phyloP scores from a whole-genome alignment of 2,113 vertebrate species.

The Trichechus manatus region DNA sequence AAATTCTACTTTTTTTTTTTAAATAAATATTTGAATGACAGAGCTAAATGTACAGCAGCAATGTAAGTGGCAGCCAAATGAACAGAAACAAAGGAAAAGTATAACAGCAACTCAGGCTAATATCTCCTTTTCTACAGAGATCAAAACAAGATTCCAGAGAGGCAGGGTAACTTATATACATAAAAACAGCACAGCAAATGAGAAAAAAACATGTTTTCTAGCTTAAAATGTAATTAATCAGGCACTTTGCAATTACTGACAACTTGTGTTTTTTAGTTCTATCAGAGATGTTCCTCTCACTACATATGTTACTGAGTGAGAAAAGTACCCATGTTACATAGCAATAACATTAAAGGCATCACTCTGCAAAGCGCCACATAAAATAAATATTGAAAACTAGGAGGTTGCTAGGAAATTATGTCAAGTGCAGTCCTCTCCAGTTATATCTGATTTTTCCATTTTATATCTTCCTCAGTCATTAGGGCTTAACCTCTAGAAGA shows the following conservation, averaged over 20 bases:
- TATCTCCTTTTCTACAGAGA: conserved; percentile 4
- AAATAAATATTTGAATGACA: not conserved
- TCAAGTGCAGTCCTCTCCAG: conserved; percentile 66
- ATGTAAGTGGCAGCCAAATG: not conserved
- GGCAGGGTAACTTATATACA: conserved; percentile 42
- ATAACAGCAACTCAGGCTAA: not conserved
- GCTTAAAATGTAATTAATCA: conserved; percentile 56
- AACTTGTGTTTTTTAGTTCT: conserved; percentile 53
- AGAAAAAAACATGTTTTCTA: conserved; percentile 53
- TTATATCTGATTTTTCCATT: conserved; percentile 79
- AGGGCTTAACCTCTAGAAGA: conserved; percentile 53
- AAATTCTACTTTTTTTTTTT: conserved; percentile 1
- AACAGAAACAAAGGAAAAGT: conserved; percentile 27
- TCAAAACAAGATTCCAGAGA: conserved; percentile 58
- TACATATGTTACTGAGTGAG: conserved; percentile 54
- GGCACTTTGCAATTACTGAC: conserved; percentile 21
- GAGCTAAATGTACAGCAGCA: not conserved
- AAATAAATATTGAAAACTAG: conserved; percentile 75
- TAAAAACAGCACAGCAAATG: not conserved
- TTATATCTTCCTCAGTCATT: conserved; percentile 69
- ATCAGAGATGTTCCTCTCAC: not conserved
- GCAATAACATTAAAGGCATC: conserved; percentile 54
- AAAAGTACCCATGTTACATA: conserved; percentile 63
- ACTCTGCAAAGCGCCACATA: conserved; percentile 64
- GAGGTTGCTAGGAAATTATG: conserved; percentile 77